A percentile compares a stretch with the other conserved stretches of the same genome.
Conservation (phyloP, 2,888 invertebrate species). For the Meta bourneti region DNA sequence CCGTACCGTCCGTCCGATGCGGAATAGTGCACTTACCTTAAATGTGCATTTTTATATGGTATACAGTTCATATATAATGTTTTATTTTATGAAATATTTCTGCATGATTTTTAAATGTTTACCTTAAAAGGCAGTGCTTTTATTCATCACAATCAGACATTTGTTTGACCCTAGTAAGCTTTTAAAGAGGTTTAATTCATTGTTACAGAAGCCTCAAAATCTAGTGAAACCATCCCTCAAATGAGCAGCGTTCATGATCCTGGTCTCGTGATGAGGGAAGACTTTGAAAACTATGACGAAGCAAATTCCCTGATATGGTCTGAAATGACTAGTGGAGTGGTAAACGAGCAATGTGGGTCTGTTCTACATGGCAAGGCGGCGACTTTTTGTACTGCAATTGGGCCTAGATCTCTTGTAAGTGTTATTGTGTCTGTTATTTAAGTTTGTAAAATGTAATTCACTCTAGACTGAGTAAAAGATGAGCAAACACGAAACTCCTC, state of each 20-base stretch:
- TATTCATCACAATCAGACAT: too few relatives aligned
- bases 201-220: conserved; percentile 28
- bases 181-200: neutral
- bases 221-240: conserved; percentile 70
- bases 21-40: too few relatives aligned
- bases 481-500: too few relatives aligned
- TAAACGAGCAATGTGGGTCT: conserved; percentile 80
- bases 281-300: conserved; percentile 80
- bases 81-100: neutral
- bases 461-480: too few relatives aligned
- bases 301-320: conserved; percentile 79
- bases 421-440: neutral
- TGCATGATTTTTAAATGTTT: neutral
- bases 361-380: conserved; percentile 80
- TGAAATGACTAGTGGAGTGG: conserved; percentile 78
- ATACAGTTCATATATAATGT: neutral
- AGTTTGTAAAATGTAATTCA: neutral
- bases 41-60: too few relatives aligned
- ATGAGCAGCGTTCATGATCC: conserved; percentile 79
- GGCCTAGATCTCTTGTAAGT: conserved; percentile 79
- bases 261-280: conserved; percentile 80
- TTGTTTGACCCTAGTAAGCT: too few relatives aligned
- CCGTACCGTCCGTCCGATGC: too few relatives aligned
- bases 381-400: conserved; percentile 79
- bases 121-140: too few relatives aligned